Conservation (phyloP, 2,888 invertebrate genomes). For the Pteria penguin region DNA sequence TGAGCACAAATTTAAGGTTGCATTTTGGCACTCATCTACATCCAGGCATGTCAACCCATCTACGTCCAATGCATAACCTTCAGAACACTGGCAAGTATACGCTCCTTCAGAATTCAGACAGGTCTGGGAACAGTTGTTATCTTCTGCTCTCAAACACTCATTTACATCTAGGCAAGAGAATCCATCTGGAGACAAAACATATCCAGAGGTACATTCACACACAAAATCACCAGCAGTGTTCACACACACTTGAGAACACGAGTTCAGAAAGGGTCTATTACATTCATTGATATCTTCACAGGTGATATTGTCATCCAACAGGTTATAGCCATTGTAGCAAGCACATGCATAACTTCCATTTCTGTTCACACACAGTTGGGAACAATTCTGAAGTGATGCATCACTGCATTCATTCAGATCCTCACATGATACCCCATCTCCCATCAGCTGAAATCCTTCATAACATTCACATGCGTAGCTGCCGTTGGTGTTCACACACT, state of each 20-base stretch:
- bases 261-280: background rate
- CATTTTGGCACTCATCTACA: constrained; percentile 17
- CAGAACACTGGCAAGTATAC: constrained; percentile 17
- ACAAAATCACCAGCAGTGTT: constrained; percentile 12
- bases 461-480: constrained; percentile 19
- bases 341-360: background rate
- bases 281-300: constrained; percentile 23
- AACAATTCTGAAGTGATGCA: background rate
- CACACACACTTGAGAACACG: constrained; percentile 14
- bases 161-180: constrained; percentile 20
- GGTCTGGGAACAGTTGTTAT: constrained; percentile 20
- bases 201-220: constrained; percentile 21
- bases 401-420: constrained; percentile 24
- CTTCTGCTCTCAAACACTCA: constrained; percentile 9
- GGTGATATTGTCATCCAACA: background rate
- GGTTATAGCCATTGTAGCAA: constrained; percentile 7
- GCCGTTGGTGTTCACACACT: constrained; percentile 16
- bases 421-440: background rate
- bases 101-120: constrained; percentile 20
- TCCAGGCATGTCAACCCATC: constrained; percentile 5
- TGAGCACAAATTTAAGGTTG: background rate
- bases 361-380: constrained; percentile 6
- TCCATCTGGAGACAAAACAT: background rate
- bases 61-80: background rate
- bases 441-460: background rate